Evolutionary conservation across 2,888 invertebrate genomes (phyloP), one percentile per base, ranked within the genome.

Genomic region (Apoda limacodes): DNA sequence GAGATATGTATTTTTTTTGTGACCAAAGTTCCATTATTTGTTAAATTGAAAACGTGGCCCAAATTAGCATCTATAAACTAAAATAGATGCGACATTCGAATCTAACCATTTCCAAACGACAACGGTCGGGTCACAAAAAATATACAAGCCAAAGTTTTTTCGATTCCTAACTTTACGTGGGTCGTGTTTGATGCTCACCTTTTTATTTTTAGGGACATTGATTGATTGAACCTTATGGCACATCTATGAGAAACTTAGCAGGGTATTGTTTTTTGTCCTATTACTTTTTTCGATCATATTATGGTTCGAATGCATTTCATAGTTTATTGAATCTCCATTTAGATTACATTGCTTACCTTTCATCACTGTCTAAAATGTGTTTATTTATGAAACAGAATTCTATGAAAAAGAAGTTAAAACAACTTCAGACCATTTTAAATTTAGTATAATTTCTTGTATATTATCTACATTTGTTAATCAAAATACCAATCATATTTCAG

Each of bases 141-240:
- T 58, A 62, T 58, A 64, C 62, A 61, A 63, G 61, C 48, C 54
- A 53, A 42, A 26, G 63, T 74, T 74, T 74, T 75, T 68, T 60
- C 58, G 54, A 60, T 60, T 56, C 58, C 60, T 43, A 58, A 69
- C 62, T 71, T 74, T 69, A 75, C 70, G 72, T 76, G 75, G 76
- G 76, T 72, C 74, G 72, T 55, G 62, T 60, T 60, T 46, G 56
- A 57, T 45, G 53, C 60, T 56, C 50, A 55, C 62, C 61, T 67
- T 70, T 69, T 76, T 74, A 68, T 65, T 69, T 67, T 64, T 65
- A 64, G 62, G 64, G 78, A 75, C 78, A 68, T 76, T 78, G 78
- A 78, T 78, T 75, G 76, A 78, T 78, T 71, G 71, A 65, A 66
- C 76, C 66, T 74, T 72, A 70, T 69, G 61, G 63, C 55, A 60